Evolutionary conservation across 2,888 invertebrate species (phyloP), one percentile per base, ranked within the genome.

Genomic region (Hartigia nigra): DNA sequence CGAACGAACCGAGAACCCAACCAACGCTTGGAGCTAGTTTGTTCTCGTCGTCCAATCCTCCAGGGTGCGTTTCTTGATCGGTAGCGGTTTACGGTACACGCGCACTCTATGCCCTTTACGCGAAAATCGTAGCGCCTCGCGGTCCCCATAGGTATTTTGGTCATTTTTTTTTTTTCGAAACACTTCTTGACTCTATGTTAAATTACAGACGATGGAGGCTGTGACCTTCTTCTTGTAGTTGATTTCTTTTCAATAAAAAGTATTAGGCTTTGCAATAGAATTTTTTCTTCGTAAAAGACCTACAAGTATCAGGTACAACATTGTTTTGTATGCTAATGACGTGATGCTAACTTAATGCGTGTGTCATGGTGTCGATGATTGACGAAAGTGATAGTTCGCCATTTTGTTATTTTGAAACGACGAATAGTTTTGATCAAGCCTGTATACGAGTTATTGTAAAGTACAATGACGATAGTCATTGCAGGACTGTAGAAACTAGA

Each of bases 11-110:
- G 85, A 83, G 79, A 81, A 76, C 55, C 76, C 70, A 83, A 85
- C 86, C 85, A 85, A 86, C 85, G 88, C 88, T 87, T 86, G 86
- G 84, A 86, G 89, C 90, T 90, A 90, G 91, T 91, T 88, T 87
- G 88, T 89, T 87, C 86, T 85, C 87, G 90, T 90, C 90, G 87
- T 86, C 87, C 90, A 89, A 85, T 88, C 88, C 87, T 90, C 88
- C 89, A 89, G 90, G 90, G 88, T 90, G 90, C 89, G 88, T 90
- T 90, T 85, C 86, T 86, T 85, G 88, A 83, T 85, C 86, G 84
- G 86, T 84, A 80, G 83, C 55, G 55, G 55, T 23, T 55, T 23
- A 23, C 55, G 55, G 55, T 55, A 23, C 55, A 55, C 55, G 55
- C 55, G 55, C 55, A 55, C 55, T 55, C 55, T 55, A 55, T 55